A percentile compares a stretch with the other conserved stretches of the same genome.
Conservation (phyloP, 35 echinoderm and acorn worm species). For the Ptychodera flava region DNA sequence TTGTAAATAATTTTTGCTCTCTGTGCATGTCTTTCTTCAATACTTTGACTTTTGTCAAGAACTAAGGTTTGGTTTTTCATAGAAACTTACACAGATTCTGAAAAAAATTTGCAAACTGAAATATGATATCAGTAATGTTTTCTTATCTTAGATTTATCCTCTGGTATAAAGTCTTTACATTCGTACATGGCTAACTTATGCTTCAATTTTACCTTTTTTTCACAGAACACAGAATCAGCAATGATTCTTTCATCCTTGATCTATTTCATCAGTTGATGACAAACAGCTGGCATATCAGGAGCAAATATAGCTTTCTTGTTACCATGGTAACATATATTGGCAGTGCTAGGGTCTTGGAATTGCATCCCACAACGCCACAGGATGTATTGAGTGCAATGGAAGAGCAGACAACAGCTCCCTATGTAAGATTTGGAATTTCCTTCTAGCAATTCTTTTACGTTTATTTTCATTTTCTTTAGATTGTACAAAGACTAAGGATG, state of each 20-base stretch:
- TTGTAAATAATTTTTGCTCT: slow-evolving; percentile 69
- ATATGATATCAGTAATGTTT: too few relatives aligned
- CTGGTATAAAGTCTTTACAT: too few relatives aligned
- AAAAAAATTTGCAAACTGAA: too few relatives aligned
- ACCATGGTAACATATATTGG: slow-evolving; percentile 42
- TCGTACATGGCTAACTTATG: too few relatives aligned
- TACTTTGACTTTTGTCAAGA: too few relatives aligned
- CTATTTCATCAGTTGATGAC: slow-evolving; percentile 41
- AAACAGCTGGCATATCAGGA: slow-evolving; percentile 61
- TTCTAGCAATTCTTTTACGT: not conserved
- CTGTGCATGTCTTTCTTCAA: too few relatives aligned
- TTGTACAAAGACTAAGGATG: too few relatives aligned
- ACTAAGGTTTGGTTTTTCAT: slow-evolving; percentile 37
- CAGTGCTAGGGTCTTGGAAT: slow-evolving; percentile 33
- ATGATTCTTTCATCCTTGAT: slow-evolving; percentile 52
- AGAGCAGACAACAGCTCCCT: slow-evolving; percentile 76
- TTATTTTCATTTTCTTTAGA: not conserved
- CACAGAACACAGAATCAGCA: too few relatives aligned
- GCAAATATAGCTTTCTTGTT: slow-evolving; percentile 75
- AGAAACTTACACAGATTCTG: too few relatives aligned
- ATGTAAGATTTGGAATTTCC: slow-evolving; percentile 51
- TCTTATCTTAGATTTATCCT: too few relatives aligned
- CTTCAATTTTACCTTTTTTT: too few relatives aligned
- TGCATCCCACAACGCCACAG: slow-evolving; percentile 55
- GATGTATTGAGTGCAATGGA: slow-evolving; percentile 51